Percentiles rank a stretch among this genome's conserved stretches.
Conservation (phyloP, 2,888 invertebrate species). For the Stegana nigrithorax region DNA sequence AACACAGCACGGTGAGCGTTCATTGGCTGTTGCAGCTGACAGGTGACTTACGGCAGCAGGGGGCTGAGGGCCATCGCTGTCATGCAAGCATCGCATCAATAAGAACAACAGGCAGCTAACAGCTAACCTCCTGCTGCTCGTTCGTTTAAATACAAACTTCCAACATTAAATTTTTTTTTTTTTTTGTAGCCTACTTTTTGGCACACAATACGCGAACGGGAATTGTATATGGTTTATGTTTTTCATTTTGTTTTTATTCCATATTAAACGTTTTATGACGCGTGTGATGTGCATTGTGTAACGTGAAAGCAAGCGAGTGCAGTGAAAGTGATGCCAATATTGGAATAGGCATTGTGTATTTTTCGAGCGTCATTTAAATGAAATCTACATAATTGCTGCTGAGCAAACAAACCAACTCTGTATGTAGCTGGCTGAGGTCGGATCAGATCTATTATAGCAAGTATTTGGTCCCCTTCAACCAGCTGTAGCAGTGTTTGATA, state of each 20-base stretch:
- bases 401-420: constrained; percentile 42
- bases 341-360: no score
- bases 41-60: no score
- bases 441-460: constrained; percentile 73
- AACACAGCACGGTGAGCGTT: no score
- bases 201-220: no score
- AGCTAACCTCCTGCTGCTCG: background rate
- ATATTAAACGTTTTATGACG: constrained; percentile 6
- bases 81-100: no score
- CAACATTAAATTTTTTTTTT: background rate
- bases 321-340: background rate
- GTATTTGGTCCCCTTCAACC: constrained; percentile 84
- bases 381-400: background rate
- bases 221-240: background rate
- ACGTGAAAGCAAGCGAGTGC: background rate
- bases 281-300: background rate
- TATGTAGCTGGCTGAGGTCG: constrained; percentile 77
- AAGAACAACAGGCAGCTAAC: no score
- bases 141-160: no score
- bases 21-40: no score
- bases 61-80: no score
- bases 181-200: background rate
- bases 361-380: background rate
- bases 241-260: background rate
- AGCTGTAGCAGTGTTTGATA: constrained; percentile 74